Evolutionary conservation across 2,888 invertebrate genomes (phyloP), one percentile per base, ranked within the genome.

Genomic region (Drosophila dives): DNA sequence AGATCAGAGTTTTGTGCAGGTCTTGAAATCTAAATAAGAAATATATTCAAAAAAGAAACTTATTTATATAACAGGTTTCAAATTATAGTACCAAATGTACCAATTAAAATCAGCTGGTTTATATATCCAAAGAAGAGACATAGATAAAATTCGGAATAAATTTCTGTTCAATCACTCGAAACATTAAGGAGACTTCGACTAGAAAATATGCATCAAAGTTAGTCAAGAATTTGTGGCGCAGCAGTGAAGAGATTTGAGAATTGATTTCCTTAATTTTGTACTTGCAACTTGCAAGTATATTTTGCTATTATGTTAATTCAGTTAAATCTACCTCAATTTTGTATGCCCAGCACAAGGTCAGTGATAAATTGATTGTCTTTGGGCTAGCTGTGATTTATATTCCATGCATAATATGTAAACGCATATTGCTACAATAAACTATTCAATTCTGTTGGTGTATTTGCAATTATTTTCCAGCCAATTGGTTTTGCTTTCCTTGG

Each of bases 401-500:
- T 40, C 34, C 29, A 40, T 33, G 49, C 33, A 8, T 26, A 53
- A 23, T n/a, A 55, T 8, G n/a, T 36, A 29, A 36, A 62, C 42
- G 48, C 36, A 55, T 58, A 63, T 75, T 75, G 45, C 38, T 34
- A 34, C 62, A 62, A 51, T 67, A 55, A 77, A 80, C 61, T 82
- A 80, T 77, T 73, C 61, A 80, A 80, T 77, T 73, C 77, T 62
- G 65, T 68, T 71, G 64, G 64, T 77, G 74, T 83, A 76, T 90
- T 75, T 70, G 89, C 75, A 86, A 90, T 90, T 77, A 86, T 90
- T 86, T 90, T 80, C 86, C 86, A 89, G 77, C 60, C 90, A 90
- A 86, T 86, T 86, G 81, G 72, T 60, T 75, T 73, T 64, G 71
- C 81, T 75, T 73, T 64, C 67, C 81, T 78, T 65, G 84, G 84